phyloP scores from a whole-genome alignment of 2,888 invertebrate genomes.

The Cryptus viduatorius region DNA sequence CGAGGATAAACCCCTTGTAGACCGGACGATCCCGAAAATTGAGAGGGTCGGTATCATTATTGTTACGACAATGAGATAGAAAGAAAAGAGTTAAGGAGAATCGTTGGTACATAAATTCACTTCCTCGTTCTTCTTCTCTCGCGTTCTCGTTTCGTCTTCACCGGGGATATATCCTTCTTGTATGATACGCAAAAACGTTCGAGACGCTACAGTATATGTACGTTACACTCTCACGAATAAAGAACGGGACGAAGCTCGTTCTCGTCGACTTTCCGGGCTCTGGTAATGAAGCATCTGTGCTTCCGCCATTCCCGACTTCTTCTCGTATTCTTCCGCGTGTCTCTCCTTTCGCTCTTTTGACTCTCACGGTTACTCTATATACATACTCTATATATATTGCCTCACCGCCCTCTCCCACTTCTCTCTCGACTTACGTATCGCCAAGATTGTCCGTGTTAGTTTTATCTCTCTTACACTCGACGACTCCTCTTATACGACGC shows the following conservation, averaged over 20 bases:
- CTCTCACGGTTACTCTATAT: slow-evolving; percentile 50
- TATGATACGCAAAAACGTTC: slow-evolving; percentile 50
- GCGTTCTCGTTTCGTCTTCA: slow-evolving; percentile 42
- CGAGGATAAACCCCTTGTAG: not conserved
- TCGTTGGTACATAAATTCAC: slow-evolving; percentile 41
- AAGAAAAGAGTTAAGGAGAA: slow-evolving; percentile 17
- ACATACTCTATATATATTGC: slow-evolving; percentile 62
- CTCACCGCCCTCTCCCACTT: slow-evolving; percentile 3
- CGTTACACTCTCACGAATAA: slow-evolving; percentile 33
- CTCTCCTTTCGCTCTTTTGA: slow-evolving; percentile 49
- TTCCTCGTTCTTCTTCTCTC: slow-evolving; percentile 53
- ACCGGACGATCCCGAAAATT: slow-evolving; percentile 49
- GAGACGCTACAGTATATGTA: slow-evolving; percentile 19
- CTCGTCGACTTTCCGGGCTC: slow-evolving; percentile 56
- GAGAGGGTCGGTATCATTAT: slow-evolving; percentile 48
- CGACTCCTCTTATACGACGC: slow-evolving; percentile 37
- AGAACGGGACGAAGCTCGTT: slow-evolving; percentile 57
- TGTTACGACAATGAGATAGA: not conserved
- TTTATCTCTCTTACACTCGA: slow-evolving; percentile 34
- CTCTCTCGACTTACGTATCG: slow-evolving; percentile 49
- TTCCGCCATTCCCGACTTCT: slow-evolving; percentile 58
- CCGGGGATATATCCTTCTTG: not conserved
- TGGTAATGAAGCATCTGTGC: slow-evolving; percentile 65
- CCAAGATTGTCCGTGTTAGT: slow-evolving; percentile 63
- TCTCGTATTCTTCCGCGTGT: slow-evolving; percentile 56